Percentiles rank a stretch among this genome's conserved stretches.
These are phyloP conservation scores for Agonopterix arenella DNA, from an alignment of 2,888 invertebrate genomes.

Conservation along the genomic window DNA sequence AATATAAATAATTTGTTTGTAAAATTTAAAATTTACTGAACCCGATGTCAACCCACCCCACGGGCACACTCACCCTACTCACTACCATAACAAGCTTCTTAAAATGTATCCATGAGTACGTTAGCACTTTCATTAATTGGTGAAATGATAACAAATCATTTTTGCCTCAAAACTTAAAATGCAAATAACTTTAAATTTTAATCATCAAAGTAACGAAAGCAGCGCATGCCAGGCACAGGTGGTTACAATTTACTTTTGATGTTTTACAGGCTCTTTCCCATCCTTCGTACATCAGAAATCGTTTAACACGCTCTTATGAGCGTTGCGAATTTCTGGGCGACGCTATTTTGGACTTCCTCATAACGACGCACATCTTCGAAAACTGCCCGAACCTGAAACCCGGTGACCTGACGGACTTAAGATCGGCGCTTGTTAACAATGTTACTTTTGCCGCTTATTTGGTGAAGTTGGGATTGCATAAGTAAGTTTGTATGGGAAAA, in stretches of 20 bases:
- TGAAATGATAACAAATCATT: no score
- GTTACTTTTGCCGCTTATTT: conserved; percentile 94
- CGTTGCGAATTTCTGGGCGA: conserved; percentile 95
- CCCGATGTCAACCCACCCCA: no score
- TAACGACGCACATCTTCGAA: conserved; percentile 92
- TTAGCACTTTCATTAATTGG: no score
- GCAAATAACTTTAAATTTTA: no score
- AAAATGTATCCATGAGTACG: no score
- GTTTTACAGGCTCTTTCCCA: conserved; percentile 89
- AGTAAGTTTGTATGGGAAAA: conserved; percentile 65
- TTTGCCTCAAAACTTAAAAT: no score
- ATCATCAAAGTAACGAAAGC: no score
- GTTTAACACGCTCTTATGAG: conserved; percentile 91
- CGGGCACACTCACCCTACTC: no score
- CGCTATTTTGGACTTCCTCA: conserved; percentile 92
- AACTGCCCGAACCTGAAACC: conserved; percentile 81
- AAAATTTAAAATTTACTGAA: no score
- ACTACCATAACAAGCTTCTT: no score
- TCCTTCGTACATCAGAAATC: conserved; percentile 89
- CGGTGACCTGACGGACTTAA: conserved; percentile 93
- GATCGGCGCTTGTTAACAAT: conserved; percentile 98
- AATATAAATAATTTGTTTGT: no score
- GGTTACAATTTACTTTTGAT: conserved; percentile 1
- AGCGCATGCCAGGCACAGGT: no score
- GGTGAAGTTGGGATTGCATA: conserved; percentile 91